Evolutionary conservation across 2,797 vertebrate species (phyloP).

Genomic region (Mus spretus): DNA sequence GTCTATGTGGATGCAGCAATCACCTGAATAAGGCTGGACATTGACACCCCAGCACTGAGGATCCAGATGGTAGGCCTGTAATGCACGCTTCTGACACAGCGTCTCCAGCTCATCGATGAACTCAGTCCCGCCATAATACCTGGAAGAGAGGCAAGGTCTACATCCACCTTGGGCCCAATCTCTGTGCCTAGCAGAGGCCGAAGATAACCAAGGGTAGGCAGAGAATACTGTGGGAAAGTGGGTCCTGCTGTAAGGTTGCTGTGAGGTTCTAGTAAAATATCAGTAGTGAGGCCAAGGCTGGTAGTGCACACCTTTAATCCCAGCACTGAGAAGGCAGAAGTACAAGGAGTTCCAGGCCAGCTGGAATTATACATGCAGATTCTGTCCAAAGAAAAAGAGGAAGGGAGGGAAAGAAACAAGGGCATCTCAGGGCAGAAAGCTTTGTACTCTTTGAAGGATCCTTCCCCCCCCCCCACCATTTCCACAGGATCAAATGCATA

Average conservation of each 20-base stretch:
- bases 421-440: neutral
- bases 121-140: slow-evolving; percentile 97
- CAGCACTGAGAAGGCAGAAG: neutral
- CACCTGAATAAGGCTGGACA: slow-evolving; percentile 98
- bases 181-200: neutral
- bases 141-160: slow-evolving; percentile 76
- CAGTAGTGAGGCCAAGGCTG: neutral
- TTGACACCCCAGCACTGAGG: slow-evolving; percentile 96
- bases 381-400: neutral
- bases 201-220: neutral
- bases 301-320: neutral
- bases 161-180: neutral
- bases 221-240: neutral
- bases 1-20: accelerated
- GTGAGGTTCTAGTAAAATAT: neutral
- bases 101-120: slow-evolving; percentile 96
- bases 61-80: slow-evolving; percentile 93
- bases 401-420: neutral
- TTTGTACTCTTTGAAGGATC: neutral
- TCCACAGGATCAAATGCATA: neutral
- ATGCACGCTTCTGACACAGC: slow-evolving; percentile 96
- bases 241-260: neutral
- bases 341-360: neutral
- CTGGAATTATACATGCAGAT: neutral
- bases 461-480: neutral